phyloP scores from a whole-genome alignment of 2,888 invertebrate genomes.

The Agrotis segetum region DNA sequence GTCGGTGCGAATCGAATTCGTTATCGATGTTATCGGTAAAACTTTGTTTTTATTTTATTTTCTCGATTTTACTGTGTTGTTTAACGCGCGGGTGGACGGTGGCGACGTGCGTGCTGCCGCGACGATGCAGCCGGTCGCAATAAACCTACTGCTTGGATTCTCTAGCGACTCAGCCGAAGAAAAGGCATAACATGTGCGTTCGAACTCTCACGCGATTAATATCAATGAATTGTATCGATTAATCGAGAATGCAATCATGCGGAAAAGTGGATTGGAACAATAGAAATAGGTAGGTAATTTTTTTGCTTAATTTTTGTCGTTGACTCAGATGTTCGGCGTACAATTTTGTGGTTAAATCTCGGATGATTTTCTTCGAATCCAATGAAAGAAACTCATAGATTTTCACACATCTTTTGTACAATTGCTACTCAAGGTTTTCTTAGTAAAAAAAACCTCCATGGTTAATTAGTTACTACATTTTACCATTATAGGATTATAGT shows the following conservation, averaged over 20 bases:
- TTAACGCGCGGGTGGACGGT: slow-evolving; percentile 61
- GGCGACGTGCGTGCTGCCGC: slow-evolving; percentile 79
- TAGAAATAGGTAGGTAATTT: slow-evolving; percentile 56
- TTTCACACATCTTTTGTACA: slow-evolving; percentile 29
- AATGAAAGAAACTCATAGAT: slow-evolving; percentile 6
- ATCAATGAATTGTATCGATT: slow-evolving; percentile 36
- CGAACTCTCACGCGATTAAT: slow-evolving; percentile 63
- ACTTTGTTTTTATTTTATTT: slow-evolving; percentile 66
- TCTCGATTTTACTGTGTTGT: slow-evolving; percentile 67
- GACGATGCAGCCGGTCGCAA: slow-evolving; percentile 80
- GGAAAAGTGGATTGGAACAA: slow-evolving; percentile 64
- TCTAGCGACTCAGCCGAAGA: slow-evolving; percentile 63
- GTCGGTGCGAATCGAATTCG: slow-evolving; percentile 62
- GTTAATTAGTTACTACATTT: slow-evolving; percentile 11
- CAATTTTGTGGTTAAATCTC: slow-evolving; percentile 33
- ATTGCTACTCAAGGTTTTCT: slow-evolving; percentile 32
- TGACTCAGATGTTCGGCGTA: slow-evolving; percentile 26
- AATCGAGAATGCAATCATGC: slow-evolving; percentile 53
- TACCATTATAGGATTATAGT: no score
- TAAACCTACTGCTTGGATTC: slow-evolving; percentile 70
- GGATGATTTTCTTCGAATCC: slow-evolving; percentile 36
- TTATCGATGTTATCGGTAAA: slow-evolving; percentile 59
- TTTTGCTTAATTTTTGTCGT: slow-evolving; percentile 57
- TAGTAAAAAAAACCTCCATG: slow-evolving; percentile 16
- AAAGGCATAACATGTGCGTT: slow-evolving; percentile 66